These are phyloP conservation scores for Julus scandinavius DNA, from an alignment of 2,888 invertebrate species.

Conservation along the genomic window DNA sequence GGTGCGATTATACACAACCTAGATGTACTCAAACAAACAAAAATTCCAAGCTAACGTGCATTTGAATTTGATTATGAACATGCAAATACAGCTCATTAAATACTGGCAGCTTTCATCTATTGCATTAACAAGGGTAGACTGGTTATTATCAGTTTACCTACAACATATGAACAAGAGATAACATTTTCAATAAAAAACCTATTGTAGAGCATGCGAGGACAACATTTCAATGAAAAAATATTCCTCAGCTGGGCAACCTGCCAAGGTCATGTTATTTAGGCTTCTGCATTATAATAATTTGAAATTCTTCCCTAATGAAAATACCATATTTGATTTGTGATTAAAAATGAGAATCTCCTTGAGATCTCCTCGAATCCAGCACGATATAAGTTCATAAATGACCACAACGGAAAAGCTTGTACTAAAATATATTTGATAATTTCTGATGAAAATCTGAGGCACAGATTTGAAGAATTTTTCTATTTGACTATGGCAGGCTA, in stretches of 20 bases:
- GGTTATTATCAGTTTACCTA: background rate
- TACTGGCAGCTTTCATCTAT: background rate
- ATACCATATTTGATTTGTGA: background rate
- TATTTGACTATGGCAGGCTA: background rate
- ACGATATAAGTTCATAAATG: background rate
- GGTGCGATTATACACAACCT: too few species aligned
- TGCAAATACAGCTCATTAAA: background rate
- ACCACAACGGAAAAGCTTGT: background rate
- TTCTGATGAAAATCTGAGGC: background rate
- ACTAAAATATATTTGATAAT: background rate
- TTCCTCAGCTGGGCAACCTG: background rate
- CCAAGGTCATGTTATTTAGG: background rate
- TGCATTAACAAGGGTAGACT: background rate
- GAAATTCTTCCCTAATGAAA: background rate
- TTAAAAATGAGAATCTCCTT: background rate
- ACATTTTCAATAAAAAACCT: background rate
- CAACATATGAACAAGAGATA: background rate
- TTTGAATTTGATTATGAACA: background rate
- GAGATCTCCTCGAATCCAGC: background rate
- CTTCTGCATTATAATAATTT: background rate
- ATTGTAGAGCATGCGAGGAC: background rate
- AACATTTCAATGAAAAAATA: slow-evolving; percentile 7
- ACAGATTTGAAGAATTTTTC: background rate
- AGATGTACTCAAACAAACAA: background rate
- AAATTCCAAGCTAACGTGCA: background rate